Conservation (phyloP, 2,888 invertebrate species). For the Chrysina gloriosa region DNA sequence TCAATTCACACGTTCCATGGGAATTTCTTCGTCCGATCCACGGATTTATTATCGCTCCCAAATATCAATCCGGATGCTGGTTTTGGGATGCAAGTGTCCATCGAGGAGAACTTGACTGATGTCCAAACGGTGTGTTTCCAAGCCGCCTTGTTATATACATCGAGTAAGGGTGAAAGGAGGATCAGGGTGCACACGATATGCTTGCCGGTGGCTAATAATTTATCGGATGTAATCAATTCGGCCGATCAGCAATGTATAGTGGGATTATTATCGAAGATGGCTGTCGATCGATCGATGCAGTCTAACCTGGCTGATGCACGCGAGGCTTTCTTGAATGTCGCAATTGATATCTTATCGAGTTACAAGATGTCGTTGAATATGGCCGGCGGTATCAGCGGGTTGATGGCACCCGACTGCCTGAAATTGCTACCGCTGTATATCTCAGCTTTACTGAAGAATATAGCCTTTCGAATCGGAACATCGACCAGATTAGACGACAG, state of each 20-base stretch:
- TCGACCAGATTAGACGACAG: constrained; percentile 94
- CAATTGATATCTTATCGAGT: constrained; percentile 86
- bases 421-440: constrained; percentile 89
- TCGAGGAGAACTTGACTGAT: constrained; percentile 91
- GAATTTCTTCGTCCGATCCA: constrained; percentile 98
- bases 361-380: constrained; percentile 76
- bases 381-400: constrained; percentile 69
- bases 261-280: constrained; percentile 96
- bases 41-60: constrained; percentile 94
- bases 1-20: constrained; percentile 99
- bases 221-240: constrained; percentile 86
- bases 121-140: constrained; percentile 94
- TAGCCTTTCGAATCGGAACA: constrained; percentile 89
- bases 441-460: constrained; percentile 88
- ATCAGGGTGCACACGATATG: constrained; percentile 98
- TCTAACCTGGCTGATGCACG: constrained; percentile 92
- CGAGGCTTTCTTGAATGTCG: constrained; percentile 96
- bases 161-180: constrained; percentile 92
- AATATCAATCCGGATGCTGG: constrained; percentile 98
- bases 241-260: constrained; percentile 96
- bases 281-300: constrained; percentile 90
- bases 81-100: constrained; percentile 97
- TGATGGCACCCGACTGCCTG: constrained; percentile 82
- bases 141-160: constrained; percentile 96
- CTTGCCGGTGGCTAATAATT: constrained; percentile 86